These are phyloP conservation scores for Anthopleura xanthogrammica DNA, from an alignment of 92 coral and sea anemone genomes.

Conservation along the genomic window DNA sequence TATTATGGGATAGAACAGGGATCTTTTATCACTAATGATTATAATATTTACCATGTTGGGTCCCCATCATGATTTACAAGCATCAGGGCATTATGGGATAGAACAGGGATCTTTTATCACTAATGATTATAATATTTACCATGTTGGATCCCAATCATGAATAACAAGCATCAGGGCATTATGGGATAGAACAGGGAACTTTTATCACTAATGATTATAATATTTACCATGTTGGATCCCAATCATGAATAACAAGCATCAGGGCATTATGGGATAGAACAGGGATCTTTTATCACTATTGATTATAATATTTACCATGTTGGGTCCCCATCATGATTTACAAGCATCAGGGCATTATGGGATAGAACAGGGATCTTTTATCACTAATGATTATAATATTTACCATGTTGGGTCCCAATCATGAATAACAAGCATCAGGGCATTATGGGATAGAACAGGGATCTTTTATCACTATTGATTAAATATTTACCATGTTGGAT, in stretches of 20 bases:
- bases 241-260: conserved; percentile 30
- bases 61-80: conserved; percentile 56
- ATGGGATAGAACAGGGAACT: background rate
- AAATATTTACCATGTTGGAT: conserved; percentile 63
- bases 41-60: conserved; percentile 61
- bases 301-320: conserved; percentile 46
- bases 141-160: conserved; percentile 85
- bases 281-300: background rate
- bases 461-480: background rate
- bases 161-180: background rate
- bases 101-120: background rate
- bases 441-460: conserved; percentile 1
- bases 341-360: background rate
- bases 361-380: background rate
- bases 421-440: too few species aligned
- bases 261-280: background rate
- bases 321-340: conserved; percentile 70
- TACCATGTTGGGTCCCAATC: conserved; percentile 92
- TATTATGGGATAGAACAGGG: background rate
- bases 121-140: conserved; percentile 20
- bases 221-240: conserved; percentile 80
- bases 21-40: background rate
- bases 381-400: background rate
- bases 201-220: background rate
- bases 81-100: background rate